Evolutionary conservation across 1,140 invertebrate genomes (phyloP), one percentile per base, ranked within the genome.

Genomic region (Drosophila watanabei): DNA sequence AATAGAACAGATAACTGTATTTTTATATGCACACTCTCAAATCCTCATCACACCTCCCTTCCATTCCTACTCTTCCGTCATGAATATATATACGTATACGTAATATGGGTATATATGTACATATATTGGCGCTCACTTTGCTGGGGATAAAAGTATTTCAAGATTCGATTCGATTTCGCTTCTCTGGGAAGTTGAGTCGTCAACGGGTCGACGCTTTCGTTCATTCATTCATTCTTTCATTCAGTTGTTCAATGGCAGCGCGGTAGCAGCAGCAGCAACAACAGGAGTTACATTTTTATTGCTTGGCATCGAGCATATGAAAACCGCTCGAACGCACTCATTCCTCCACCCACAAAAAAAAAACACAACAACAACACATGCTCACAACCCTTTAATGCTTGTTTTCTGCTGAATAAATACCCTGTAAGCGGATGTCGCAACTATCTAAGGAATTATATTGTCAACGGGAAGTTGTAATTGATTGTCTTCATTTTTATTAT

Each of bases 1-100:
- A 84, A 89, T 88, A 88, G 85, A 88, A 89, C 81, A 88, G 85
- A 88, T 88, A 89, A 89, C 80, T 83, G 84, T 87, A 83, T 87
- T 87, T 88, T 87, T 83, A 87, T 87, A 88, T 88, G 80, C 81
- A 84, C 81, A 84, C 80, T 46, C 64, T 63, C 68, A 58, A 49
- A 56, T 37, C 69, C 57, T 58, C 75, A 72, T 65, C 62, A 39
- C 33, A 35, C 45, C 61, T 18, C 39, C 45, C 61, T 18, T 14
- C 20, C 18, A 28, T 14, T 10, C 35, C n/a, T 24, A 24, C 24
- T 18, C n/a, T 30, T 18, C 16, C 18, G 32, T 5, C 14, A 57
- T 28, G 30, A 30, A 59, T 43, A 51, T 39, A 35, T 24, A 63
- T 46, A 62, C 51, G 52, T 43, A 48, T 49, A 57, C 54, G 54